Conservation (phyloP, 2,797 vertebrate species). For the Pseudochaenichthys georgianus region DNA sequence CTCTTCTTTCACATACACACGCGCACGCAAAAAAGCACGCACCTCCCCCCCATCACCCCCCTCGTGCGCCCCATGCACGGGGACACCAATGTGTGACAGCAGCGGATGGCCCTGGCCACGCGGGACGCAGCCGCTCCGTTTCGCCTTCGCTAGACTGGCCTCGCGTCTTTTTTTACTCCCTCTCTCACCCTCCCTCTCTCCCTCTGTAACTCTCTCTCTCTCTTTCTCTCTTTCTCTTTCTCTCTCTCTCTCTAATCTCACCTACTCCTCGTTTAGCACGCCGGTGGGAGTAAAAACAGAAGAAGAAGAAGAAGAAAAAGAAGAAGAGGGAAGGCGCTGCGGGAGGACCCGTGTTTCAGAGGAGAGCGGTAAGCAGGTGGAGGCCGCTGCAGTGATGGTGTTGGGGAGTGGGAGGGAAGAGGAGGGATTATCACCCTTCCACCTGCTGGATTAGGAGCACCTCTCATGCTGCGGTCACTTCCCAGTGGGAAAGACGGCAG, state of each 20-base stretch:
- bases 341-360: slow-evolving; percentile 67
- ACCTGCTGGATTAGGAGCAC: slow-evolving; percentile 76
- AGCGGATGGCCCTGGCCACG: slow-evolving; percentile 84
- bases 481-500: slow-evolving; percentile 51
- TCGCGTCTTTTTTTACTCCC: slow-evolving; percentile 36
- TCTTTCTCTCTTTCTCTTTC: slow-evolving; percentile 23
- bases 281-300: slow-evolving; percentile 61
- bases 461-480: slow-evolving; percentile 68
- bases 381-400: slow-evolving; percentile 60
- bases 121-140: slow-evolving; percentile 81
- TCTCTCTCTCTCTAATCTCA: slow-evolving; percentile 44
- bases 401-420: slow-evolving; percentile 72
- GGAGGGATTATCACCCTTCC: slow-evolving; percentile 75
- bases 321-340: slow-evolving; percentile 31
- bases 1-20: not conserved
- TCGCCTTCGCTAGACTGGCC: slow-evolving; percentile 72
- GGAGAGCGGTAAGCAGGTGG: slow-evolving; percentile 78
- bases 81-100: slow-evolving; percentile 76
- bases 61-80: slow-evolving; percentile 75
- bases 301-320: slow-evolving; percentile 30
- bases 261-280: slow-evolving; percentile 59
- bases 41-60: slow-evolving; percentile 47
- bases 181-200: slow-evolving; percentile 31
- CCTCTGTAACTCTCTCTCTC: slow-evolving; percentile 30
- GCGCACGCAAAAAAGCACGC: slow-evolving; percentile 24